These are phyloP conservation scores for Lasioglossum albipes DNA, from an alignment of 1,140 invertebrate genomes.

Conservation along the genomic window DNA sequence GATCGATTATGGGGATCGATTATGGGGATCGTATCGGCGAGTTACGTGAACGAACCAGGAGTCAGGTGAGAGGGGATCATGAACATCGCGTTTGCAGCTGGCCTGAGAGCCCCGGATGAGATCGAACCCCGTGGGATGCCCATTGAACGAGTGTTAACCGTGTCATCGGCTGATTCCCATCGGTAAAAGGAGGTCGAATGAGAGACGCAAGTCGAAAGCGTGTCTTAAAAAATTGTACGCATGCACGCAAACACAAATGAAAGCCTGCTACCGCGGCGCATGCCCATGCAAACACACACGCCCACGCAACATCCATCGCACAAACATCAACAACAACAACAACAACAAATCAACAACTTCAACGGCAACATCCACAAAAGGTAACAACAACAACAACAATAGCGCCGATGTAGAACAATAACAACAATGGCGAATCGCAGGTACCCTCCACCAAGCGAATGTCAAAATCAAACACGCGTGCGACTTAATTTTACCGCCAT, in stretches of 20 bases:
- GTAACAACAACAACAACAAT: conserved; percentile 26
- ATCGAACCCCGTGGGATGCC: too few relatives aligned
- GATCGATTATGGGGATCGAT: too few relatives aligned
- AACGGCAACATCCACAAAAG: conserved; percentile 19
- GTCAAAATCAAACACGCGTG: conserved; percentile 32
- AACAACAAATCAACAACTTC: conserved; percentile 32
- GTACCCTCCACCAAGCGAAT: conserved; percentile 65
- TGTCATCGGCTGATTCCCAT: neutral
- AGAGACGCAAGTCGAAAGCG: conserved; percentile 11
- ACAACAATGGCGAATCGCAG: conserved; percentile 35
- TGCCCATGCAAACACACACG: conserved; percentile 29
- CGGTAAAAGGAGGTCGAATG: neutral
- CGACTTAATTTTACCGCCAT: neutral
- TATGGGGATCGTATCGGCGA: too few relatives aligned
- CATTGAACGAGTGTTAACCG: neutral
- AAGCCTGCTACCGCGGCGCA: conserved; percentile 31
- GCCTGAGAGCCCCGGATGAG: too few relatives aligned
- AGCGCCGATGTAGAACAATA: conserved; percentile 16
- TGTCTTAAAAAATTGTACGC: conserved; percentile 23
- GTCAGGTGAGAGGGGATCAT: too few relatives aligned
- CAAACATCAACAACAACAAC: conserved; percentile 16
- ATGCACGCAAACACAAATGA: conserved; percentile 15
- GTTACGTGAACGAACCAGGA: too few relatives aligned
- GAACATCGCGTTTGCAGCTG: too few relatives aligned
- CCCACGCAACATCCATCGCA: conserved; percentile 13